Percentiles rank a stretch among this genome's conserved stretches.
Evolutionary conservation across 2,888 invertebrate species (phyloP).

Genomic region (Parnassius smintheus): DNA sequence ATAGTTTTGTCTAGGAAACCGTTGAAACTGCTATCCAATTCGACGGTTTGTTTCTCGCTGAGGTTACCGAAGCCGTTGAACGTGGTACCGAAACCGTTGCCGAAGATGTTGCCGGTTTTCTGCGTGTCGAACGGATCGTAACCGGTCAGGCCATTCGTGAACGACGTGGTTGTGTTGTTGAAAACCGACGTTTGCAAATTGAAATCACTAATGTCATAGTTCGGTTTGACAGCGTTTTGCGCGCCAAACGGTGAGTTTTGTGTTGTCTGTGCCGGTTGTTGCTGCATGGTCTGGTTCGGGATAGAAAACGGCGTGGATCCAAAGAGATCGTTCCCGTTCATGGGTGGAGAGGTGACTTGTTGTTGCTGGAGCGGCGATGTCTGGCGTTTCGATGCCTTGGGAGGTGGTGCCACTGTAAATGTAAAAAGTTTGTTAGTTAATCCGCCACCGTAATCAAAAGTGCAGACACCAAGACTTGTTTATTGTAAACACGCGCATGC

Average conservation of each 20-base stretch:
- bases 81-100: constrained; percentile 60
- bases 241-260: constrained; percentile 41
- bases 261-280: constrained; percentile 34
- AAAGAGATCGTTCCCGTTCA: constrained; percentile 87
- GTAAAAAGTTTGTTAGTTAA: not conserved
- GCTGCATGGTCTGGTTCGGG: constrained; percentile 40
- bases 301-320: constrained; percentile 88
- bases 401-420: constrained; percentile 92
- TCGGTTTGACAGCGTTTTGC: constrained; percentile 57
- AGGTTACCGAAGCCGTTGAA: constrained; percentile 74
- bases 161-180: constrained; percentile 55
- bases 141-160: constrained; percentile 69
- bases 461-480: too few species aligned
- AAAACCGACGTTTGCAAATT: constrained; percentile 72
- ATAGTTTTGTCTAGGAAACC: constrained; percentile 90
- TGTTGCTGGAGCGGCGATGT: constrained; percentile 42
- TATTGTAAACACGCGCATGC: too few species aligned
- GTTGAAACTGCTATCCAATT: constrained; percentile 84
- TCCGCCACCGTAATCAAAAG: too few species aligned
- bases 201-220: constrained; percentile 74
- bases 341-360: constrained; percentile 48
- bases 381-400: constrained; percentile 85
- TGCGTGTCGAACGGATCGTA: constrained; percentile 94
- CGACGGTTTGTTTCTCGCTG: constrained; percentile 72
- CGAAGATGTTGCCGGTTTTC: constrained; percentile 75